Conservation (phyloP, 2,888 invertebrate genomes). For the Trachelus troglodyta region DNA sequence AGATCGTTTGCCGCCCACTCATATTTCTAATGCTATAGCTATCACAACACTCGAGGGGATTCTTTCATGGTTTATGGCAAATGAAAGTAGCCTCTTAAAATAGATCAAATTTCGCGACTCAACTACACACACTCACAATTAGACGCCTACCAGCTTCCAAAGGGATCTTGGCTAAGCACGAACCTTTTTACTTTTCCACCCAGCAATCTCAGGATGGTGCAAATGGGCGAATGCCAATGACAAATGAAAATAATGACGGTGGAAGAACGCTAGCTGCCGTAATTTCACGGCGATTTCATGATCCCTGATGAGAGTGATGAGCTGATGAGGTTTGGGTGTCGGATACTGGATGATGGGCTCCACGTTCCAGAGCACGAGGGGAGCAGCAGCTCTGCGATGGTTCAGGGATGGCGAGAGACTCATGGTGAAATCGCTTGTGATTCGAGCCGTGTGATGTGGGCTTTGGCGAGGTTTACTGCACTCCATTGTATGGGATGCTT, state of each 20-base stretch:
- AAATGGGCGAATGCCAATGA: neutral
- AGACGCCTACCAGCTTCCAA: too few species aligned
- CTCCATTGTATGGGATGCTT: slow-evolving; percentile 33
- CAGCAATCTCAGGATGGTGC: neutral
- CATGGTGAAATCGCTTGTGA: slow-evolving; percentile 7
- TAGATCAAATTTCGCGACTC: too few species aligned
- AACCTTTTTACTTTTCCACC: neutral
- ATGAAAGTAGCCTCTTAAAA: too few species aligned
- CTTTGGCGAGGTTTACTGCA: slow-evolving; percentile 40
- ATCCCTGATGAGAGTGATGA: neutral
- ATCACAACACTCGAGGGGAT: too few species aligned
- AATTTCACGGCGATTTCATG: neutral
- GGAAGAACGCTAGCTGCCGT: slow-evolving; percentile 1
- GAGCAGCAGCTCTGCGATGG: neutral
- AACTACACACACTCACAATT: too few species aligned
- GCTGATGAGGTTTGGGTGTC: neutral
- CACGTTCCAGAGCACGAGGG: slow-evolving; percentile 12
- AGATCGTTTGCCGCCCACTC: too few species aligned
- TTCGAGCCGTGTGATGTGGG: slow-evolving; percentile 43
- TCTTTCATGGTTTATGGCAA: too few species aligned
- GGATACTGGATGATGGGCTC: neutral
- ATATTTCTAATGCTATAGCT: too few species aligned
- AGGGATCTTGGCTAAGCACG: too few species aligned
- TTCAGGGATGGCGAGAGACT: neutral
- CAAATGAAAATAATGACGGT: slow-evolving; percentile 6